Conservation (phyloP, 2,888 invertebrate species). For the Tinea trinotella region DNA sequence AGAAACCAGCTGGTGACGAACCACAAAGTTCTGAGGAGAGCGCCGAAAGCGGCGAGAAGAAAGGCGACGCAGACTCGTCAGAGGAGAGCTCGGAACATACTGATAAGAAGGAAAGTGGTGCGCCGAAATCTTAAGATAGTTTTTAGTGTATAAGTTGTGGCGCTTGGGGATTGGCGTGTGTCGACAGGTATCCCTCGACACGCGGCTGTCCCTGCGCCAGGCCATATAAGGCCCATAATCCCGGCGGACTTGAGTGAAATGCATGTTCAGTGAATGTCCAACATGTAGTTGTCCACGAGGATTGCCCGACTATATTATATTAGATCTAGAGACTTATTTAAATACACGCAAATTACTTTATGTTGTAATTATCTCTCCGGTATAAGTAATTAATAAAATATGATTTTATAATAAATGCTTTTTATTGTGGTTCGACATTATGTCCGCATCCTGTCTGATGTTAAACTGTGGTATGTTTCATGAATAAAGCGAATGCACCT, state of each 20-base stretch:
- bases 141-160: conserved; percentile 30
- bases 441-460: no score
- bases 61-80: conserved; percentile 33
- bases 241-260: conserved; percentile 35
- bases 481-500: not conserved
- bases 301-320: conserved; percentile 30
- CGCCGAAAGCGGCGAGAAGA: conserved; percentile 33
- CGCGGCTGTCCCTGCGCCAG: conserved; percentile 51
- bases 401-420: conserved; percentile 42
- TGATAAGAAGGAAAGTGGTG: conserved; percentile 23
- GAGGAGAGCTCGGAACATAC: conserved; percentile 36
- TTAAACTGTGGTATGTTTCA: no score
- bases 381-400: conserved; percentile 65
- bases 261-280: conserved; percentile 31
- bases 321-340: conserved; percentile 67
- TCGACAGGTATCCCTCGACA: conserved; percentile 61
- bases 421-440: no score
- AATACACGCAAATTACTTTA: conserved; percentile 55
- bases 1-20: conserved; percentile 31
- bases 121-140: conserved; percentile 22
- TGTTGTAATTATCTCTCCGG: conserved; percentile 57
- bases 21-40: conserved; percentile 43
- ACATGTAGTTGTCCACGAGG: conserved; percentile 30
- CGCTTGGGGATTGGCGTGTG: conserved; percentile 54
- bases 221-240: conserved; percentile 25